Evolutionary conservation across 2,888 invertebrate species (phyloP).

Genomic region (Formica aserva): DNA sequence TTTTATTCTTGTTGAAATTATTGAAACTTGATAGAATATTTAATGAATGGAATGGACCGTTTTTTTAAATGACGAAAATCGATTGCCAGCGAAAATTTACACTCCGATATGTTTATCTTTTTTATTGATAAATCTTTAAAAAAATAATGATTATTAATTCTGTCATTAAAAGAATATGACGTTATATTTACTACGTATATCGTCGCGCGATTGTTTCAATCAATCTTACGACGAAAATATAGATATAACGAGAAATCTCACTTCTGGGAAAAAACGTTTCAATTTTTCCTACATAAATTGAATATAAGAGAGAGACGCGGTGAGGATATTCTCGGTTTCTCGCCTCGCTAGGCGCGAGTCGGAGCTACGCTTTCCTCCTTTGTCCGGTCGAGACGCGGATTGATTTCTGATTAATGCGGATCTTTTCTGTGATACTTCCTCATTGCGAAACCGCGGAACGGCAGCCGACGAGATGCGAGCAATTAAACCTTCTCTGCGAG

Average conservation of each 20-base stretch:
- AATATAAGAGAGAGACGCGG: not conserved
- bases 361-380: conserved; percentile 39
- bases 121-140: not conserved
- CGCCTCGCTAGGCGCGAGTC: conserved; percentile 24
- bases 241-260: conserved; percentile 19
- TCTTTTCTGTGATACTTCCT: conserved; percentile 51
- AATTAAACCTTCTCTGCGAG: conserved; percentile 42
- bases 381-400: conserved; percentile 47
- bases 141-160: not conserved
- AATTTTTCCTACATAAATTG: not conserved
- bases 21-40: not conserved
- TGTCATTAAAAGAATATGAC: not conserved
- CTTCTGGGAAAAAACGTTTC: not conserved
- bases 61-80: not conserved
- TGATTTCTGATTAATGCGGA: conserved; percentile 58
- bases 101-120: not conserved
- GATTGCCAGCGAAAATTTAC: not conserved
- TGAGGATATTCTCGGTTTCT: conserved; percentile 28
- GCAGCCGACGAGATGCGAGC: conserved; percentile 1
- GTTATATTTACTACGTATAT: not conserved
- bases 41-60: not conserved
- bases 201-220: not conserved
- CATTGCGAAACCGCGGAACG: conserved; percentile 54
- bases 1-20: not conserved
- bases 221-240: not conserved